phyloP scores from a whole-genome alignment of 1,140 invertebrate genomes.

The Cotesia glomerata region DNA sequence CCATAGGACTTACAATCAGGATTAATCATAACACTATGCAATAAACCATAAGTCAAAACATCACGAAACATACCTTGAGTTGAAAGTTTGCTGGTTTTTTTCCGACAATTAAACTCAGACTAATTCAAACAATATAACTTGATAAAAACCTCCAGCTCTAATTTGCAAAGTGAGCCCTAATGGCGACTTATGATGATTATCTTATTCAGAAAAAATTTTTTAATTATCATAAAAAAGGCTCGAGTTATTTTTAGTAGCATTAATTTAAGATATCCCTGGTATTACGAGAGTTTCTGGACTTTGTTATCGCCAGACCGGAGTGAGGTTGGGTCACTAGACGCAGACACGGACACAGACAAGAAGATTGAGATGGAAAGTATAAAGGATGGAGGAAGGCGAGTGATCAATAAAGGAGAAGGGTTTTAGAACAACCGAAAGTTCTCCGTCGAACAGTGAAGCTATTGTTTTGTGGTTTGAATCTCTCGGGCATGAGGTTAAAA shows the following conservation, averaged over 20 bases:
- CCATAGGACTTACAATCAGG: conserved; percentile 52
- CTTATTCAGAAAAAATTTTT: background rate
- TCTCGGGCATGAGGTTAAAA: conserved; percentile 26
- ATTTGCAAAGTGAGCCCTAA: background rate
- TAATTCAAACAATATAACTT: no score
- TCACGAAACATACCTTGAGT: no score
- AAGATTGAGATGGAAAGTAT: conserved; percentile 17
- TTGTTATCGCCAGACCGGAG: conserved; percentile 43
- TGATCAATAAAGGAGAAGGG: background rate
- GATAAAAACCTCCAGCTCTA: background rate
- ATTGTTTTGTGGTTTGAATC: conserved; percentile 36
- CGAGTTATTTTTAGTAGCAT: background rate
- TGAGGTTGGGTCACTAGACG: conserved; percentile 1
- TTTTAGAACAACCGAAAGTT: conserved; percentile 2
- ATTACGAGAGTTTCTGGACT: conserved; percentile 42
- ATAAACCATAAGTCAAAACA: conserved; percentile 35
- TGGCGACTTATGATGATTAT: background rate
- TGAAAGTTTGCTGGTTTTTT: no score
- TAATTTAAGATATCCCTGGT: conserved; percentile 25
- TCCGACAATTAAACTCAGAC: no score
- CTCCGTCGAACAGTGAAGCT: conserved; percentile 45
- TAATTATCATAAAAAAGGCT: background rate
- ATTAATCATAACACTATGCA: conserved; percentile 46
- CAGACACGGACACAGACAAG: background rate
- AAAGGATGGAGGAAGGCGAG: conserved; percentile 17